Conservation (phyloP, 2,888 invertebrate species). For the Drosophila anomalata region DNA sequence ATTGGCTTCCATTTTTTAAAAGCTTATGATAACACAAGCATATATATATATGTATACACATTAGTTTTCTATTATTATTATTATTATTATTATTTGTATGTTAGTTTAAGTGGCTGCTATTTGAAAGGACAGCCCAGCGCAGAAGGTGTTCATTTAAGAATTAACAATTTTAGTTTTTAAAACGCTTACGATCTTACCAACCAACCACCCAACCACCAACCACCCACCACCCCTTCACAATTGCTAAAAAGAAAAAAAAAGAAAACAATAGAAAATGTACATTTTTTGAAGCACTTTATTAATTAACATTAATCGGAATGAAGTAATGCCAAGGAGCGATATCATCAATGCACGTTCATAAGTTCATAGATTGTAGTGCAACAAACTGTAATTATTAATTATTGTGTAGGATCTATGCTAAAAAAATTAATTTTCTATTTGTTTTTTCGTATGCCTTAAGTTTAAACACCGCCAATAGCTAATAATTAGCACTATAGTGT, state of each 20-base stretch:
- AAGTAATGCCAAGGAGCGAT: conserved; percentile 15
- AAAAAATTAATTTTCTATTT: conserved; percentile 51
- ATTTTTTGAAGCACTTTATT: conserved; percentile 70
- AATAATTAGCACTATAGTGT: conserved; percentile 78
- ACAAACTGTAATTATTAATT: conserved; percentile 52
- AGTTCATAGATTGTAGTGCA: conserved; percentile 58
- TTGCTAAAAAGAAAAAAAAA: neutral
- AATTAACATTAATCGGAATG: conserved; percentile 28
- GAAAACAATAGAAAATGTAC: conserved; percentile 51
- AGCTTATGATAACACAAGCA: conserved; percentile 35
- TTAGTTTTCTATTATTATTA: conserved; percentile 54
- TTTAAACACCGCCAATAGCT: conserved; percentile 79
- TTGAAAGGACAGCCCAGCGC: conserved; percentile 29
- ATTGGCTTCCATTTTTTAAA: conserved; percentile 75
- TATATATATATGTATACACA: conserved; percentile 51
- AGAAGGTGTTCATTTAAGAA: conserved; percentile 52
- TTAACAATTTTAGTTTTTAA: conserved; percentile 37
- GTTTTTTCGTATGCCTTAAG: conserved; percentile 65
- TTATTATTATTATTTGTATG: conserved; percentile 36
- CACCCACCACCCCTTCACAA: conserved; percentile 3
- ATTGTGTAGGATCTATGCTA: conserved; percentile 44
- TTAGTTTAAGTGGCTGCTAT: conserved; percentile 37
- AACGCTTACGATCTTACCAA: conserved; percentile 37
- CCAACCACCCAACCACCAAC: conserved; percentile 3
- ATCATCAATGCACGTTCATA: conserved; percentile 36